Percentiles rank a stretch among this genome's conserved stretches.
Evolutionary conservation across 2,113 vertebrate species (phyloP).

Genomic region (Diadophis punctatus): DNA sequence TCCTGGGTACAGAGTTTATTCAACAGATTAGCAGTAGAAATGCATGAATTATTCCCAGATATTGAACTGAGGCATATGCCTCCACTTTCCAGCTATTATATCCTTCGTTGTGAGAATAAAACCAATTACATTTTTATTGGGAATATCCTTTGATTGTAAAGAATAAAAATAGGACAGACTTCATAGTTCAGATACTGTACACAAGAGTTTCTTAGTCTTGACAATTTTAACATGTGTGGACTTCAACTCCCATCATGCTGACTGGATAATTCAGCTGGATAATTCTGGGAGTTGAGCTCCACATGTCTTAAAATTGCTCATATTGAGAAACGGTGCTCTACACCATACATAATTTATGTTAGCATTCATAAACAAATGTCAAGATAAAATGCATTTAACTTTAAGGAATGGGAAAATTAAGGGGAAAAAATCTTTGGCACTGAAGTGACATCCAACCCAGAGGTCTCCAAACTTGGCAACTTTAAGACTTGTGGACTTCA

Average conservation of each 20-base stretch:
- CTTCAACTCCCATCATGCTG: background rate
- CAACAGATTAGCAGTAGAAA: background rate
- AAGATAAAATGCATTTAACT: background rate
- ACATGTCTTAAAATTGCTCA: background rate
- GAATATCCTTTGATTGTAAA: background rate
- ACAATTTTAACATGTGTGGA: background rate
- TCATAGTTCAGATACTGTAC: background rate
- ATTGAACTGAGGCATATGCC: background rate
- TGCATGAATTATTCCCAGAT: background rate
- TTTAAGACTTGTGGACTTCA: no score
- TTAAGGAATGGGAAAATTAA: background rate
- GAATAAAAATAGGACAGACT: background rate
- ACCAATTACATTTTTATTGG: background rate
- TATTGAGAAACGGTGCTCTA: background rate
- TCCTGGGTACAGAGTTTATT: background rate
- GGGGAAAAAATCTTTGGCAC: background rate
- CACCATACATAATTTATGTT: background rate
- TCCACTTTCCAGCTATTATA: background rate
- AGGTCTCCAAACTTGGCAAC: no score
- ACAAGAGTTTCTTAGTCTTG: background rate
- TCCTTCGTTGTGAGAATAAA: background rate
- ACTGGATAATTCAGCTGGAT: background rate
- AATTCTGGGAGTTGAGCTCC: background rate
- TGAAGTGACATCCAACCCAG: background rate
- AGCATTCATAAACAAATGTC: background rate